Evolutionary conservation across 2,888 invertebrate species (phyloP), one percentile per base, ranked within the genome.

Genomic region (Cistogaster globosa): DNA sequence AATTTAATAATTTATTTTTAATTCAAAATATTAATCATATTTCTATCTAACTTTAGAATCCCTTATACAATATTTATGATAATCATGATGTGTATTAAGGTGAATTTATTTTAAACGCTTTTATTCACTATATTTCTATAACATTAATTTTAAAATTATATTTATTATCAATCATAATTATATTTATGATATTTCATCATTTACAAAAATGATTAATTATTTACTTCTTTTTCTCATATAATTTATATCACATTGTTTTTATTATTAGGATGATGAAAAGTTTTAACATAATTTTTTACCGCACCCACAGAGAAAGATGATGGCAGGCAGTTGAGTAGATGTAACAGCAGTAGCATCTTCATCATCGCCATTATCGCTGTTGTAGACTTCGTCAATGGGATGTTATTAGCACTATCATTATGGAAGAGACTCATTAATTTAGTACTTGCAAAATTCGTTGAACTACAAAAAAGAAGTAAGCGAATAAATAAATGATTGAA

Each of bases 351-450:
- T 11, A 22, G 4, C 22, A 60, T 36, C 36, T 48, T 22, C 18
- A 48, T 6, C 53, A 60, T 51, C 8, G 42, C 20, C 58, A 42
- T 42, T 38, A 8, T 20, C 48, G 36, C 11, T 9, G 16, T 18
- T 16, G 12, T 9, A 12, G 36, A 62, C 67, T 18, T 18, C 18
- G 9, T 20, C 63, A 36, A 32, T 60, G 77, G 68, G 58, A 12
- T 65, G 62, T 62, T 76, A 68, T 76, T 80, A 84, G 72, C 76
- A 84, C 67, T 84, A 76, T 80, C 60, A 72, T 77, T 84, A 76
- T 77, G 60, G 51, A 72, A 72, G 79, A 57, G 45, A 60, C n/a
- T 45, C 71, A 80, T 84, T 57, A 84, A 84, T 76, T 84, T 68
- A 76, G 62, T 72, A 78, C 62, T 81, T 53, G 68, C 32, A 65